Conservation (phyloP, 2,888 invertebrate species). For the Drosophila ezoana region DNA sequence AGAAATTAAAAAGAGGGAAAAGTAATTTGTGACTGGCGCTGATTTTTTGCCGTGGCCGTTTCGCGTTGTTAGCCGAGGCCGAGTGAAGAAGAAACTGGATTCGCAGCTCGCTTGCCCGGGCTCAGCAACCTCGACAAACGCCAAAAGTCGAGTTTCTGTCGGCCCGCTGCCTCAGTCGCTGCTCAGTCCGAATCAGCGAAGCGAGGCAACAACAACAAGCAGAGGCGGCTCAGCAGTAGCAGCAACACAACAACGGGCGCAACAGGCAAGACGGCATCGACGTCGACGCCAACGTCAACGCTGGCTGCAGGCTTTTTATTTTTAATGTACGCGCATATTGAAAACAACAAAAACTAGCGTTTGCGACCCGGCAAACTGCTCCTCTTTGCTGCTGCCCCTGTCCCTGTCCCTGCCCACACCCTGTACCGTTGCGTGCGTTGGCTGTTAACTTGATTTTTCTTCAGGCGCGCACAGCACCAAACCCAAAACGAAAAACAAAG, state of each 20-base stretch:
- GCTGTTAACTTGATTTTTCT: constrained; percentile 78
- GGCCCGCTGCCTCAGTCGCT: constrained; percentile 34
- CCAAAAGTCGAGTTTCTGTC: constrained; percentile 74
- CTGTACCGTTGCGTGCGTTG: constrained; percentile 64
- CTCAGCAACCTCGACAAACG: constrained; percentile 74
- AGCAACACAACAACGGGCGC: constrained; percentile 30
- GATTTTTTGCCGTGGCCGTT: constrained; percentile 55
- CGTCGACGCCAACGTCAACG: constrained; percentile 15
- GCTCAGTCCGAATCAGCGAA: constrained; percentile 68
- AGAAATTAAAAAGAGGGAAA: constrained; percentile 10
- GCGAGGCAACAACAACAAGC: constrained; percentile 61
- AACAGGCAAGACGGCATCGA: constrained; percentile 36
- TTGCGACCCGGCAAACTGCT: constrained; percentile 56
- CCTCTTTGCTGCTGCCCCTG: constrained; percentile 24
- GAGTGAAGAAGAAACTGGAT: constrained; percentile 81
- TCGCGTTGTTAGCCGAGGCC: constrained; percentile 64
- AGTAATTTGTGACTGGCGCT: constrained; percentile 23
- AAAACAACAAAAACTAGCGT: constrained; percentile 39
- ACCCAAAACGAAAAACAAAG: constrained; percentile 68
- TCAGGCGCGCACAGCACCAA: constrained; percentile 51
- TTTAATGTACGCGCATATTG: constrained; percentile 60
- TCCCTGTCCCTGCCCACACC: constrained; percentile 26
- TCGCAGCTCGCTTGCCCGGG: constrained; percentile 70
- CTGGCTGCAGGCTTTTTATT: constrained; percentile 68
- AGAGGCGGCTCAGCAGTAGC: constrained; percentile 21